Base-by-base conservation (phyloP, 1,140 invertebrate genomes). In the Sitophilus oryzae region DNA sequence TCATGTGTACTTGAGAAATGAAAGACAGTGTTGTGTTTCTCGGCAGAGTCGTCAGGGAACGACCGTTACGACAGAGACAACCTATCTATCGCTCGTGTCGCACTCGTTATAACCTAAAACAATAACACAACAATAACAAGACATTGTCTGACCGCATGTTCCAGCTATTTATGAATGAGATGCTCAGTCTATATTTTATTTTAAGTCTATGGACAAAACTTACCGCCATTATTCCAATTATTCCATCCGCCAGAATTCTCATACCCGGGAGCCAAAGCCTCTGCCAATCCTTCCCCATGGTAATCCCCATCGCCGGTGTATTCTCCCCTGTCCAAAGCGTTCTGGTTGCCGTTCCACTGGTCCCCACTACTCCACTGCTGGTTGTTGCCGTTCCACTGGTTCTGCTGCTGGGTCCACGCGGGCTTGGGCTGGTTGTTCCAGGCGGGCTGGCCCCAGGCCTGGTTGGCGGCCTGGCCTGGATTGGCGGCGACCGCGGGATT, bases 261-360 rank as follows among this genome's bases (percentile, higher is more conserved):
- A 19, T 59, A 59, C 16, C 60, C 60, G 34, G 60, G 60, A 14
- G 64, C 65, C 66, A 72, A 65, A 68, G 71, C 43, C 70, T 74
- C 73, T 66, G 71, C 71, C 63, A 73, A 40, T 66, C 73, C 76
- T 74, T 79, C 64, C 69, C 74, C 40, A 70, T 74, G 66, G 72
- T 69, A 72, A 42, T 72, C 70, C 35, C 70, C 70, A 56, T 72
- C 70, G 30, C 70, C 70, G 50, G 62, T 68, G 58, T 72, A 72
- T 52, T 59, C 63, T 20, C 70, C 69, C 40, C 52, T 63, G 43
- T 71, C 67, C 42, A 72, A 56, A 50, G 63, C 63, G 36, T 66
- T 67, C 40, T 66, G 58, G 44, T 58, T 58, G 6, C 46, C 42
- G 21, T 61, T 59, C 58, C 63, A 66, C 45, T 51, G 48, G 10